Evolutionary conservation across 2,113 vertebrate species (phyloP).

Genomic region (Engraulis encrasicolus): DNA sequence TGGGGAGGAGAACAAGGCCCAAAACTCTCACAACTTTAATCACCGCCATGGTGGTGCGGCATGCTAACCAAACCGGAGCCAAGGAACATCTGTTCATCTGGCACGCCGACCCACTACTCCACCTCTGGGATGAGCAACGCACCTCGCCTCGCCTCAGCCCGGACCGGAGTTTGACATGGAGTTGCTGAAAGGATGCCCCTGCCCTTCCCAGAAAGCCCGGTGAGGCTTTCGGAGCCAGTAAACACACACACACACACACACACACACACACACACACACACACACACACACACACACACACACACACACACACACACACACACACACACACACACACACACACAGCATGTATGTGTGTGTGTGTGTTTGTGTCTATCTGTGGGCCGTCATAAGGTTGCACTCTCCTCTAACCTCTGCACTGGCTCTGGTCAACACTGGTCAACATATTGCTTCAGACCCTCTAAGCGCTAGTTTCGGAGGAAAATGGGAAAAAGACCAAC

Average conservation of each 20-base stretch:
- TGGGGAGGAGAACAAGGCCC: constrained; percentile 40
- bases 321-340: too few relatives aligned
- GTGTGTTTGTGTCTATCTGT: too few relatives aligned
- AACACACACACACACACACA: neutral
- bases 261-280: too few relatives aligned
- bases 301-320: too few relatives aligned
- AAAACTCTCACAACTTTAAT: constrained; percentile 56
- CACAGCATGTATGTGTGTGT: too few relatives aligned
- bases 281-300: too few relatives aligned
- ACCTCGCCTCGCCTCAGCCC: too few relatives aligned
- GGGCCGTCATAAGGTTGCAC: too few relatives aligned
- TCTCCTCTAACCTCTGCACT: too few relatives aligned
- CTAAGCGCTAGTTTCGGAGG: too few relatives aligned
- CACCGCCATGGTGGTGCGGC: constrained; percentile 32
- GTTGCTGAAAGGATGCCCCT: neutral
- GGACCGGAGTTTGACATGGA: too few relatives aligned
- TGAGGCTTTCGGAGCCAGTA: neutral
- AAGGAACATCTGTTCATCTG: constrained; percentile 56
- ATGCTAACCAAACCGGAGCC: constrained; percentile 45
- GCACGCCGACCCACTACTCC: constrained; percentile 63
- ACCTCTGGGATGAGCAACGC: constrained; percentile 64
- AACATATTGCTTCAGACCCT: neutral
- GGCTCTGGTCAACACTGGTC: too few relatives aligned
- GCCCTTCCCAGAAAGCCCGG: neutral
- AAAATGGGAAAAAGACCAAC: neutral